Percentiles rank a stretch among this genome's conserved stretches.
Conservation (phyloP, 1,140 invertebrate species). For the Venturia canescens region DNA sequence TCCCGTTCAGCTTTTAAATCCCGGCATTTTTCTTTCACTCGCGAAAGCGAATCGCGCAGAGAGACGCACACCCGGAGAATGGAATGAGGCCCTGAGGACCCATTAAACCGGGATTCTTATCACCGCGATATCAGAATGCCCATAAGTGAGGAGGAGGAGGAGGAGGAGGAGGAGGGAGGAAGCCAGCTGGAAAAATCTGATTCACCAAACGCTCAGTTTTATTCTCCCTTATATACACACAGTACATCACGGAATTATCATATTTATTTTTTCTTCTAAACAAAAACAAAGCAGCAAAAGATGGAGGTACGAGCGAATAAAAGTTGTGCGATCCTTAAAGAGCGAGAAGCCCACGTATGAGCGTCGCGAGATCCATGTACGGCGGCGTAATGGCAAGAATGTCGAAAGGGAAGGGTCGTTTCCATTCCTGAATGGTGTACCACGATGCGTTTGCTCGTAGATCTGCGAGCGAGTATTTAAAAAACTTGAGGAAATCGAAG, state of each 20-base stretch:
- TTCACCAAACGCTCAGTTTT: background rate
- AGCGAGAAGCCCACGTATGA: conserved; percentile 37
- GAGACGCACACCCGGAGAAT: background rate
- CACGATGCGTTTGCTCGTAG: background rate
- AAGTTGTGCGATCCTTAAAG: conserved; percentile 36
- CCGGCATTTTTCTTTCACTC: background rate
- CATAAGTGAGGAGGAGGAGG: background rate
- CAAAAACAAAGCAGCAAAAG: background rate
- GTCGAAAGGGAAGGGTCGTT: conserved; percentile 50
- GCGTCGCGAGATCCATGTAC: conserved; percentile 48
- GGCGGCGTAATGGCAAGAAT: conserved; percentile 47
- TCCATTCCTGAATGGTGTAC: conserved; percentile 46
- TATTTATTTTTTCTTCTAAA: background rate
- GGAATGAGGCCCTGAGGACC: conserved; percentile 27
- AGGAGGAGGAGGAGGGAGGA: background rate
- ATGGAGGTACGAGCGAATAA: background rate
- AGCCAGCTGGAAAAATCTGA: background rate
- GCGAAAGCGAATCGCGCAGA: background rate
- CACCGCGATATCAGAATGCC: background rate
- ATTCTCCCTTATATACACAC: background rate
- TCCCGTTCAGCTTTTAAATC: background rate
- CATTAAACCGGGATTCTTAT: conserved; percentile 34
- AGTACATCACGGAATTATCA: too few species aligned
- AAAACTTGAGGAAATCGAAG: too few species aligned
- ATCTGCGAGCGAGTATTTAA: background rate